These are phyloP conservation scores for Okapia johnstoni DNA, from an alignment of 2,113 vertebrate species.

Conservation along the genomic window DNA sequence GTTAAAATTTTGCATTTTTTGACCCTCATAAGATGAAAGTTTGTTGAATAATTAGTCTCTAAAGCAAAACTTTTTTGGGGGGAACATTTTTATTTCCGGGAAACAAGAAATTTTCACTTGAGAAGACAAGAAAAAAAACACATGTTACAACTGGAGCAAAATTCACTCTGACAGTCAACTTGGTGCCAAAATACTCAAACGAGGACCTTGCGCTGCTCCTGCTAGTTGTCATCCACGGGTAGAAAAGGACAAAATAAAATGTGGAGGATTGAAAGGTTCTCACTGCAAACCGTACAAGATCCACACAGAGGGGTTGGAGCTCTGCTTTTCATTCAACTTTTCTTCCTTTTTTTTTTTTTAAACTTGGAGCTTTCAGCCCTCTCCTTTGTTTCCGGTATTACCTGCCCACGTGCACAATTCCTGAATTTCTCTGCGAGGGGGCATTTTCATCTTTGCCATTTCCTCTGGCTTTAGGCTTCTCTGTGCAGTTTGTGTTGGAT, in stretches of 20 bases:
- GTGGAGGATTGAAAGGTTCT: not conserved
- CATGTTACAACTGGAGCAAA: slow-evolving; percentile 29
- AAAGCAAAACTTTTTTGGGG: slow-evolving; percentile 35
- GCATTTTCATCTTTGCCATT: not conserved
- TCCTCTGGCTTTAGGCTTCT: not conserved
- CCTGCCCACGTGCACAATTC: not conserved
- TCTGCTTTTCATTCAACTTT: slow-evolving; percentile 19
- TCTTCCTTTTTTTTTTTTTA: not conserved
- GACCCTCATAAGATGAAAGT: slow-evolving; percentile 58
- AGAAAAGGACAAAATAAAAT: not conserved
- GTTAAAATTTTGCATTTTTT: slow-evolving; percentile 42
- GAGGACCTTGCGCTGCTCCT: not conserved
- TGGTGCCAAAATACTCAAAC: not conserved
- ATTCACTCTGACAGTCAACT: slow-evolving; percentile 33
- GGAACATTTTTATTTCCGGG: slow-evolving; percentile 50
- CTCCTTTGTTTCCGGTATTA: not conserved
- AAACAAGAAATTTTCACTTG: slow-evolving; percentile 38
- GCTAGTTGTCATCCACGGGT: not conserved
- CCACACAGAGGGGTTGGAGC: not conserved
- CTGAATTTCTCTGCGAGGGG: not conserved
- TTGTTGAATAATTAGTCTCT: slow-evolving; percentile 14
- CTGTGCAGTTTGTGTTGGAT: not conserved
- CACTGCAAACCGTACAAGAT: not conserved
- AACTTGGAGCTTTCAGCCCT: not conserved
- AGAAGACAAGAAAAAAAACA: slow-evolving; percentile 37